Conservation (phyloP, 64 coral and sea anemone species). For the Montipora efflorescens region DNA sequence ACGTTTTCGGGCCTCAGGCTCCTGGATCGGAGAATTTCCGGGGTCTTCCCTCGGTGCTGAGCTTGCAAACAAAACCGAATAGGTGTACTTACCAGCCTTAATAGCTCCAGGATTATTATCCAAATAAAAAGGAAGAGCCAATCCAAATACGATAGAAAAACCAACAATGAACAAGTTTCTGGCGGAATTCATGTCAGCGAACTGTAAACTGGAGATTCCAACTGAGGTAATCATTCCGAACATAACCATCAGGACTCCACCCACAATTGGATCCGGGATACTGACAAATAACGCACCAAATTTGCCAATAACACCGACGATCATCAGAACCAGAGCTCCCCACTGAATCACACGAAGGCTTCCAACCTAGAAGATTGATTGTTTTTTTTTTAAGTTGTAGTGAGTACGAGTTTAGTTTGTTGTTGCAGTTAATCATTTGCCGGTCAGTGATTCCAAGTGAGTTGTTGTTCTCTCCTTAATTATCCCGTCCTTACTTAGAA, state of each 20-base stretch:
- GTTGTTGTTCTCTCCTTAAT: too few relatives aligned
- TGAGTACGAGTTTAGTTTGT: too few relatives aligned
- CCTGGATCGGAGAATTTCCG: background rate
- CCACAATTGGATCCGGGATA: conserved; percentile 72
- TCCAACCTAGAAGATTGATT: conserved; percentile 38
- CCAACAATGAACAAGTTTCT: conserved; percentile 71
- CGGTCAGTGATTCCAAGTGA: too few relatives aligned
- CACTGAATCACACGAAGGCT: conserved; percentile 67
- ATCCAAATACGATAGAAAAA: conserved; percentile 57
- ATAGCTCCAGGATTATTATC: conserved; percentile 42
- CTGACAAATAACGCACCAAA: conserved; percentile 64
- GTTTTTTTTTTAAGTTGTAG: too few relatives aligned
- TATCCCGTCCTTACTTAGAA: too few relatives aligned
- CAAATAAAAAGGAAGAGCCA: conserved; percentile 59
- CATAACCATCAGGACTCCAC: conserved; percentile 69
- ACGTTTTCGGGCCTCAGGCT: too few relatives aligned
- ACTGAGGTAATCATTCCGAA: conserved; percentile 64
- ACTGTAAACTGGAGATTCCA: conserved; percentile 70
- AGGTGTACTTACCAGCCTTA: conserved; percentile 5
- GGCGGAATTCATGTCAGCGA: conserved; percentile 63
- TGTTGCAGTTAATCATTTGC: too few relatives aligned
- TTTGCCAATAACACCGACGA: conserved; percentile 57
- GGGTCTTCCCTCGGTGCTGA: background rate
- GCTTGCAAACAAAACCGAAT: too few relatives aligned
- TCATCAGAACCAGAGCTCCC: conserved; percentile 41